Evolutionary conservation across 2,888 invertebrate genomes (phyloP), one percentile per base, ranked within the genome.

Genomic region (Dicyrtoma fusca): DNA sequence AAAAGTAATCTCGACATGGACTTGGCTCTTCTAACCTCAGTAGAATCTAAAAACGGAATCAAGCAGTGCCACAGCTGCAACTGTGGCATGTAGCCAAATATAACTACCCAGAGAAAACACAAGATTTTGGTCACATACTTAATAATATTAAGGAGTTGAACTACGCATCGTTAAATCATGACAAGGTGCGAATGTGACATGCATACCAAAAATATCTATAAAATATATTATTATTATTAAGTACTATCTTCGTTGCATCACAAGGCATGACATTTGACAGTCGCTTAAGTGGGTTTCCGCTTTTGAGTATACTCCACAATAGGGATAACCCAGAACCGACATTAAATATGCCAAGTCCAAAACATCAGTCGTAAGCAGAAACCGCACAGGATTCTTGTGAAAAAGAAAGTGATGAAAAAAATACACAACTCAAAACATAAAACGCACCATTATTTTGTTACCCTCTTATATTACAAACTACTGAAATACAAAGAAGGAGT

Each of bases 41-140:
- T 79, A 26, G 78, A 78, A 64, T 75, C 75, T 69, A 79, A 78
- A 73, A 79, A 79, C 74, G 79, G 79, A 65, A 73, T 76, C 65
- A 79, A 79, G 72, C 77, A 76, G 69, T 77, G 77, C 70, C 76
- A 77, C 64, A 72, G 76, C 69, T 77, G 79, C 66, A 76, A 77
- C 69, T 77, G 77, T 74, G 66, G 70, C 45, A 70, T 69, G 66
- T 51, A 53, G 23, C 13, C 57, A 23, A 21, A 25, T 25, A n/a
- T 57, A 6, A 25, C 8, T 19, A 55, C 5, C 6, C 25, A 21
- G 23, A 57, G 25, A 57, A 21, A 57, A 57, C 8, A 21, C 23
- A 57, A 57, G 11, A 25, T 25, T 57, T 57, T 57, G 1, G 57
- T 57, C 57, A 57, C 17, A 55, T 19, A 55, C n/a, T 57, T 34